Evolutionary conservation across 2,113 vertebrate species (phyloP).

Genomic region (Oxyura jamaicensis): DNA sequence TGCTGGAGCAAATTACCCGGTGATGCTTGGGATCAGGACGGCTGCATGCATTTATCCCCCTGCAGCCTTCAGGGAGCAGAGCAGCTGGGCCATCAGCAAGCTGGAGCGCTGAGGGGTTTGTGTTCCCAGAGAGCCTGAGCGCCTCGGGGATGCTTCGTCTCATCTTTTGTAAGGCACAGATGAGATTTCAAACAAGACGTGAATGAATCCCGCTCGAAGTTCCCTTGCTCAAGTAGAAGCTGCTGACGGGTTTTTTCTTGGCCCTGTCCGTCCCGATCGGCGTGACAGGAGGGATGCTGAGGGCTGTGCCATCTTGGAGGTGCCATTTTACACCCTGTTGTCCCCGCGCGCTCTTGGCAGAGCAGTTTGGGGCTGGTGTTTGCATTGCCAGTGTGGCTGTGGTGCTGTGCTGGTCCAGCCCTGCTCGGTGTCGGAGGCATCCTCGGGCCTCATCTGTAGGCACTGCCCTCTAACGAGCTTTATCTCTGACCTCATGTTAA

Average conservation of each 20-base stretch:
- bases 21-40: not conserved
- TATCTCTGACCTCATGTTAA: constrained; percentile 27
- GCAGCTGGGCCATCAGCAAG: constrained; percentile 43
- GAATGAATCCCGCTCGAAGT: not conserved
- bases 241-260: not conserved
- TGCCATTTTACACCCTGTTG: not conserved
- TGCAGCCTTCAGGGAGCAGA: not conserved
- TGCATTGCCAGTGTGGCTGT: rapidly evolving
- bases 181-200: constrained; percentile 29
- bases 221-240: not conserved
- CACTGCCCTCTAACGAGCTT: not conserved
- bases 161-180: constrained; percentile 29
- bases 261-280: constrained; percentile 14
- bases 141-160: not conserved
- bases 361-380: not conserved
- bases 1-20: not conserved
- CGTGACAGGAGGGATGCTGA: not conserved
- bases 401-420: not conserved
- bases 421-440: not conserved
- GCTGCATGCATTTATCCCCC: not conserved
- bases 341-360: rapidly evolving
- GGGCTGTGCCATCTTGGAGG: not conserved
- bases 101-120: constrained; percentile 13
- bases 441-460: not conserved
- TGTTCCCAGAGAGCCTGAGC: not conserved